Base-by-base conservation (phyloP, 2,888 invertebrate species). In the Incurvaria masculella region DNA sequence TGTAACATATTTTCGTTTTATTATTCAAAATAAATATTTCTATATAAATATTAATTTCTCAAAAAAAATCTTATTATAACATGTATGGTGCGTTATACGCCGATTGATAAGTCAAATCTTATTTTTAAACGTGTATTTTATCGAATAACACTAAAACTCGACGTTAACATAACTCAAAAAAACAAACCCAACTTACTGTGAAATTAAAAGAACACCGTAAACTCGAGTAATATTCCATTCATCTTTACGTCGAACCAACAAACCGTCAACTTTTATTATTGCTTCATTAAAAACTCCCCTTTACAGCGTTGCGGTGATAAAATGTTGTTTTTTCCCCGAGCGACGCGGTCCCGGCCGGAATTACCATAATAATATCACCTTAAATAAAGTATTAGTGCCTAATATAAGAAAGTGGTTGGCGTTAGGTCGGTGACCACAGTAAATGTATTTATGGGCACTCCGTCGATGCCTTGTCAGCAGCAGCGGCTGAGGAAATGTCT, bases 321-420 rank as follows among this genome's bases (percentile, higher is more conserved):
- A 10, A 23, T 14, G 11, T 33, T 33, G 33, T 33, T 33, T 33
- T 33, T 33, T 33, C 14, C 33, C 14, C 11, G 14, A 33, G 14
- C 33, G 8, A 4, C 10, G 33, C 11, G 33, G 33, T 33, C 33
- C n/a, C n/a, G n/a, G 27, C 27, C 46, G 42, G 54, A 57, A 57
- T 61, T 64, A 61, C 60, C 62, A 63, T 64, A 63, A 65, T 62
- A 63, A 57, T 61, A 62, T 67, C 62, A 64, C 57, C 50, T 48
- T 58, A 58, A 63, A 66, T 66, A 66, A 66, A 64, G 63, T 60
- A 60, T 61, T 55, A 56, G 53, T 56, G 58, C 54, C 61, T 65
- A 62, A 64, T 64, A 63, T 59, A 56, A 56, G 57, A 51, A 52
- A 48, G 48, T 57, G 61, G 57, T 64, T n/a, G 23, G 23, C 33